Evolutionary conservation across 53 echinoderm and acorn worm species (phyloP).

Genomic region (Apostichopus leukothele): DNA sequence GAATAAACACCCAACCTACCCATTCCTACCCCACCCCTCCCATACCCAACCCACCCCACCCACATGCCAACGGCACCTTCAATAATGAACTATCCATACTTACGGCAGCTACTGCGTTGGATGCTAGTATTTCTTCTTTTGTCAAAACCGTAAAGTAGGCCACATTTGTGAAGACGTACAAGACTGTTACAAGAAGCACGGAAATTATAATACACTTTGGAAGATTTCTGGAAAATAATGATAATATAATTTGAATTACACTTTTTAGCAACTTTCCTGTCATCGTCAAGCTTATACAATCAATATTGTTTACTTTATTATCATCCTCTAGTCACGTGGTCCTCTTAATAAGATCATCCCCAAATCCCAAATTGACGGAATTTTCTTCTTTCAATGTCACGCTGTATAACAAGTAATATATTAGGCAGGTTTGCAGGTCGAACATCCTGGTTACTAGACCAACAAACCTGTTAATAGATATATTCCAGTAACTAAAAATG

Average conservation of each 20-base stretch:
- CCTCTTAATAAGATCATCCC: no score
- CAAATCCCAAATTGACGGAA: no score
- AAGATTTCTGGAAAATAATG: constrained; percentile 67
- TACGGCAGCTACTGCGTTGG: constrained; percentile 91
- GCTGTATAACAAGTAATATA: not conserved
- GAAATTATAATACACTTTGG: constrained; percentile 85
- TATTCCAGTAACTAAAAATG: no score
- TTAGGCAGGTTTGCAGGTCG: not conserved
- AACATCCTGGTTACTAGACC: not conserved
- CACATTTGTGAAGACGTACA: constrained; percentile 81
- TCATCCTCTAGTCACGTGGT: no score
- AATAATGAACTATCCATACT: constrained; percentile 8
- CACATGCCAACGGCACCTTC: not conserved
- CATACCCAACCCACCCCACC: no score
- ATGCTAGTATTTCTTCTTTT: constrained; percentile 69
- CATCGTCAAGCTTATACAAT: no score
- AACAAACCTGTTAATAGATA: not conserved
- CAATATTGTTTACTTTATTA: no score
- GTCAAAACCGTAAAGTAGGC: constrained; percentile 87
- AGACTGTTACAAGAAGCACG: constrained; percentile 61
- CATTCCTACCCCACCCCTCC: no score
- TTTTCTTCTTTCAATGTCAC: no score
- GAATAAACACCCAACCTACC: no score
- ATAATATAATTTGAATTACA: not conserved
- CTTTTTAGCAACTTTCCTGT: no score